phyloP scores from a whole-genome alignment of 35 echinoderm and acorn worm genomes.

The Holothuria glaberrima region DNA sequence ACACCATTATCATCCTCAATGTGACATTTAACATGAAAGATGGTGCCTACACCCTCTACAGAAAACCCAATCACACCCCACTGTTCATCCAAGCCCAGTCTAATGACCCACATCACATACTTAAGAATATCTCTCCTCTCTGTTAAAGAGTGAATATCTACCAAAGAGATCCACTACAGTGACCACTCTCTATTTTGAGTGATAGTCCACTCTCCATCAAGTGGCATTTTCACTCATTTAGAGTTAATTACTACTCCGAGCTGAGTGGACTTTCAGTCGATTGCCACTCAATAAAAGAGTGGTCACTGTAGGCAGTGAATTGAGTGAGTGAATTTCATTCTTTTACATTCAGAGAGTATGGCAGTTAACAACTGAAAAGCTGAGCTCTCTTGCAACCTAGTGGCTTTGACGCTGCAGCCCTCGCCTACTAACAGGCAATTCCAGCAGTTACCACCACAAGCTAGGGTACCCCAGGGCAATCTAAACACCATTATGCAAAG shows the following conservation, averaged over 20 bases:
- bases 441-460: not conserved
- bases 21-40: slow-evolving; percentile 29
- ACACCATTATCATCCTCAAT: slow-evolving; percentile 19
- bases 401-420: slow-evolving; percentile 7
- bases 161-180: no score
- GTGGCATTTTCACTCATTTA: no score
- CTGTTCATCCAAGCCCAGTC: slow-evolving; percentile 43
- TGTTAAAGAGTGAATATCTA: no score
- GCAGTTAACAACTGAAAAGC: slow-evolving; percentile 25
- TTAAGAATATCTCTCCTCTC: slow-evolving; percentile 50
- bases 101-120: slow-evolving; percentile 35
- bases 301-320: no score
- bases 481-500: not conserved
- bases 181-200: no score
- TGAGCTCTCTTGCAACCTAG: slow-evolving; percentile 15
- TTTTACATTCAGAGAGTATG: no score
- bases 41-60: slow-evolving; percentile 28
- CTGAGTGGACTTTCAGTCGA: no score
- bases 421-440: not conserved
- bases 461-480: not conserved
- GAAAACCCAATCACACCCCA: slow-evolving; percentile 41
- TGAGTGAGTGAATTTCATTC: no score
- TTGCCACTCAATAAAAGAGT: no score
- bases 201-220: no score
- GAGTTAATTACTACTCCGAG: no score